These are phyloP conservation scores for Hyperoodon ampullatus DNA, from an alignment of 2,113 vertebrate species.

Conservation along the genomic window DNA sequence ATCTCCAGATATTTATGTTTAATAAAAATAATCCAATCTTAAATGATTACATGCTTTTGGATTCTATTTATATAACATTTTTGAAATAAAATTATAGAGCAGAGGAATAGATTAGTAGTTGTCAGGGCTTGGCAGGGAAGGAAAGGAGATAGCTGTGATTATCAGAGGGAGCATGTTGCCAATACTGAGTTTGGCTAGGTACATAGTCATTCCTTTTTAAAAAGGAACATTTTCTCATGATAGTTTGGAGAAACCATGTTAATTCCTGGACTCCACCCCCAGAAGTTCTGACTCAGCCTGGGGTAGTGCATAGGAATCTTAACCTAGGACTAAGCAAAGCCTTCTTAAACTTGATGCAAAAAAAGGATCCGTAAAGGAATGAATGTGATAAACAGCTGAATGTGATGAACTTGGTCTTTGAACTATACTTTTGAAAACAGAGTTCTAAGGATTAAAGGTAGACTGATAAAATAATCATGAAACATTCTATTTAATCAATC, in stretches of 20 bases:
- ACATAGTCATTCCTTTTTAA: background rate
- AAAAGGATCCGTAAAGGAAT: background rate
- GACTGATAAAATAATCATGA: background rate
- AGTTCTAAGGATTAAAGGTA: background rate
- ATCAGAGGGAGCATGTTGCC: background rate
- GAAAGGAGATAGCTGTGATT: background rate
- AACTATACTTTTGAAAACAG: background rate
- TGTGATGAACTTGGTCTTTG: background rate
- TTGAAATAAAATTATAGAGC: background rate
- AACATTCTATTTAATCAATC: background rate
- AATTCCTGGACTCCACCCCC: background rate
- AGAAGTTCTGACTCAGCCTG: background rate
- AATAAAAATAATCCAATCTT: background rate
- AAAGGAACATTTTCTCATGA: background rate
- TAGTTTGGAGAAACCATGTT: background rate
- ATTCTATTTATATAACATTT: background rate
- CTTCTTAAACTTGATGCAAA: background rate
- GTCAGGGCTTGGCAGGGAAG: background rate
- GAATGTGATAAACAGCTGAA: background rate
- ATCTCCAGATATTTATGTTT: background rate
- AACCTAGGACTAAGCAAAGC: background rate
- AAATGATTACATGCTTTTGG: background rate
- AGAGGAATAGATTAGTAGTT: background rate
- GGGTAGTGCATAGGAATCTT: background rate
- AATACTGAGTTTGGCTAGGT: background rate